Evolutionary conservation across 2,113 vertebrate species (phyloP).

Genomic region (Alces alces): DNA sequence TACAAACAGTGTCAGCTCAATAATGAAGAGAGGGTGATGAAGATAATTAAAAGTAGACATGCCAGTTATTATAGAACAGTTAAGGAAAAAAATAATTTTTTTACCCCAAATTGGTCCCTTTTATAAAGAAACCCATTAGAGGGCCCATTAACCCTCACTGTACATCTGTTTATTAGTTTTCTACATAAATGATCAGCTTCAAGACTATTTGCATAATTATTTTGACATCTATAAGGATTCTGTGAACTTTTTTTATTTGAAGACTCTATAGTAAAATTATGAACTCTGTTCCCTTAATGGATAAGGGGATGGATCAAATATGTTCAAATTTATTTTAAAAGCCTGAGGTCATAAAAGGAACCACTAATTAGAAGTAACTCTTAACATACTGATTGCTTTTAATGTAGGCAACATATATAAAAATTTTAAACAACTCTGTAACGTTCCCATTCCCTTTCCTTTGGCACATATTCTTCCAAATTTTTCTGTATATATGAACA

Average conservation of each 20-base stretch:
- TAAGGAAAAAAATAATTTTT: not conserved
- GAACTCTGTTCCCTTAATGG: not conserved
- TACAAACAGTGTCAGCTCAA: slow-evolving; percentile 51
- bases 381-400: not conserved
- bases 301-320: not conserved
- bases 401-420: slow-evolving; percentile 17
- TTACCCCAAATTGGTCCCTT: not conserved
- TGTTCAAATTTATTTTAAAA: slow-evolving; percentile 30
- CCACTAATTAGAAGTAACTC: not conserved
- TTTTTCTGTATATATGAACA: not conserved
- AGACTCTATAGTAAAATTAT: not conserved
- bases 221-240: not conserved
- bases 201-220: slow-evolving; percentile 23
- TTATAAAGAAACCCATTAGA: not conserved
- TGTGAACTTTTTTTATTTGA: slow-evolving; percentile 9
- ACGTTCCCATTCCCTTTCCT: not conserved
- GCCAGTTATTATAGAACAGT: slow-evolving; percentile 23
- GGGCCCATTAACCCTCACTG: not conserved
- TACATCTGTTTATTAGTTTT: slow-evolving; percentile 14
- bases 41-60: slow-evolving; percentile 63
- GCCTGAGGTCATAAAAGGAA: not conserved
- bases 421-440: slow-evolving; percentile 23
- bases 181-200: not conserved
- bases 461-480: slow-evolving; percentile 7
- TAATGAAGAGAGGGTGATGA: slow-evolving; percentile 60